Percentiles rank a stretch among this genome's conserved stretches.
Conservation (phyloP, 2,113 vertebrate genomes). For the Ptilorrhoa leucosticta region DNA sequence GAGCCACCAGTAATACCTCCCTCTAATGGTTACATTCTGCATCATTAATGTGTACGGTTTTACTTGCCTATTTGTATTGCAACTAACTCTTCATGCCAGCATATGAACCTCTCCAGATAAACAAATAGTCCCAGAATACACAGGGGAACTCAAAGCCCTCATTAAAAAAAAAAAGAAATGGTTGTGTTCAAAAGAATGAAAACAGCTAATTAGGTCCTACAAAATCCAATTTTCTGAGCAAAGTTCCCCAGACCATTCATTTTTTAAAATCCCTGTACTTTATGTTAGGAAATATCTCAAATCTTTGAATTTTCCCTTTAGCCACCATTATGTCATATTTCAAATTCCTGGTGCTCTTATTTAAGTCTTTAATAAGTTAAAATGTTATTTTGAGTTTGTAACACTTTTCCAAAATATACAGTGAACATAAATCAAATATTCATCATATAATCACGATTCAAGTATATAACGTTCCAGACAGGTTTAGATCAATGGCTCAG, state of each 20-base stretch:
- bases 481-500: not conserved
- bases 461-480: not conserved
- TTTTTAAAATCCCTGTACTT: not conserved
- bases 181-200: not conserved
- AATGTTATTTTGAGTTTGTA: constrained; percentile 1
- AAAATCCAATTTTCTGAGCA: constrained; percentile 10
- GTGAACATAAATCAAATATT: constrained; percentile 32
- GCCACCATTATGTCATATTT: constrained; percentile 4
- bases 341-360: constrained; percentile 2
- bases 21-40: not conserved
- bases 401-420: not conserved
- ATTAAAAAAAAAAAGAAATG: not conserved
- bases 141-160: not conserved
- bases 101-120: not conserved
- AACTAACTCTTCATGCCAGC: not conserved
- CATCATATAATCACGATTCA: not conserved
- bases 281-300: not conserved
- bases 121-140: not conserved
- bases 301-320: constrained; percentile 11
- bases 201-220: not conserved
- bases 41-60: not conserved
- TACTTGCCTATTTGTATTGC: not conserved
- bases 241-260: constrained; percentile 3
- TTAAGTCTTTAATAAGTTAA: constrained; percentile 3
- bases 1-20: not conserved